phyloP scores from a whole-genome alignment of 2,797 vertebrate species.

The Oryzias sinensis region DNA sequence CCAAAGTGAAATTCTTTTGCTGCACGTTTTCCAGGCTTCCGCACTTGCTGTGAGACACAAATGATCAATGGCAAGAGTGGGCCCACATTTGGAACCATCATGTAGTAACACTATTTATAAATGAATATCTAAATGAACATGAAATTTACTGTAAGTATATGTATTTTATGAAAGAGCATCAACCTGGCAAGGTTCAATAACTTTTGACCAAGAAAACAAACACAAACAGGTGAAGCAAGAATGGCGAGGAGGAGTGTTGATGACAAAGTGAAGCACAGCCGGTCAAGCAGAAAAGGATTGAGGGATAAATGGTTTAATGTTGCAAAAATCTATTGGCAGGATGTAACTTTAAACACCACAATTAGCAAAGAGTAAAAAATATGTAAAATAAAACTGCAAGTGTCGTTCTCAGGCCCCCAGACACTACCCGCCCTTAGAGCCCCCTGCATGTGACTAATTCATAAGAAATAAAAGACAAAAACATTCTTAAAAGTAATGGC shows the following conservation, averaged over 20 bases:
- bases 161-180: no score
- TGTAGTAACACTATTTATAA: no score
- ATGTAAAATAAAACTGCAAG: neutral
- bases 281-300: conserved; percentile 7
- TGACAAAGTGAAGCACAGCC: conserved; percentile 15
- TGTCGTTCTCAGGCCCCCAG: no score
- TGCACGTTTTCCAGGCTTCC: conserved; percentile 5
- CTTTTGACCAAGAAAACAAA: conserved; percentile 7
- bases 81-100: neutral
- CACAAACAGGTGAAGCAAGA: conserved; percentile 11
- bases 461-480: no score
- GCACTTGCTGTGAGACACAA: neutral
- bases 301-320: conserved; percentile 29
- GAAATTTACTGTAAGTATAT: no score
- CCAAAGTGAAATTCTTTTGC: conserved; percentile 10
- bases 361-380: conserved; percentile 9
- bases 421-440: neutral
- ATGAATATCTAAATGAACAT: no score
- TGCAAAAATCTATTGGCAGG: conserved; percentile 30
- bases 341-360: conserved; percentile 7
- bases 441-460: no score
- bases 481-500: no score
- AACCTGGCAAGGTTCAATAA: no score
- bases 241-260: neutral
- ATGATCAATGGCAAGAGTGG: conserved; percentile 10